Base-by-base conservation (phyloP, 2,113 vertebrate species). In the Leptocoma aspasia region DNA sequence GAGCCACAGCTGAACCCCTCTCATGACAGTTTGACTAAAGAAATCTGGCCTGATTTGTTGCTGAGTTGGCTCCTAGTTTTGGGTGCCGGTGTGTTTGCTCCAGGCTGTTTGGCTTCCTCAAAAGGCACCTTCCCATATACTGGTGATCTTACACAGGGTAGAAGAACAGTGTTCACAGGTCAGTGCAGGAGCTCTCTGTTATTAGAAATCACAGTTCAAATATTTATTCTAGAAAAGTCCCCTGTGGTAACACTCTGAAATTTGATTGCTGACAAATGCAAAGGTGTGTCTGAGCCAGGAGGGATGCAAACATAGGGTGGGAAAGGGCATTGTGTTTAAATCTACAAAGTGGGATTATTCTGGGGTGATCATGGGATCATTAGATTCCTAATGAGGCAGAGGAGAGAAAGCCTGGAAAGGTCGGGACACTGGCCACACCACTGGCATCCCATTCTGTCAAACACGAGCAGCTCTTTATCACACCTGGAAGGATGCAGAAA, bases 1-100 rank as follows among this genome's bases (percentile, higher is more conserved):
- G 89, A 89, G 77, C 83, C 73, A 50, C 91, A 94, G 91, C 83
- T 95, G 91, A 95, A 56, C 35, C 73, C 71, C 47, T 86, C 1
- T 0, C 24, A 8, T 28, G 12, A 9, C 72, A 71, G 26, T 61
- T 57, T 87, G 41, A 27, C 44, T 82, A 3, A 71, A 79, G 91
- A 92, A 92, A 68, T 84, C 77, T 39, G 44, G 23, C 19, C 53
- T 71, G 26, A 10, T 49, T 49, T 54, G 72, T 56, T 80, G 56
- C 56, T 28, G 11, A 35, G 15, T 41, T 82, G 61, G 45, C 57
- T 71, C 56, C 49, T 64, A 6, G 35, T 78, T 91, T 53, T 70
- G 45, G 68, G 47, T 87, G 49, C 53, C 37, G 12, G 22, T 9
- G 18, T 10, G 5, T 92, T 94, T 93, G 52, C 61, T 15, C 14